Base-by-base conservation (phyloP, 2,113 vertebrate species). In the Nothocercus nigrocapillus region DNA sequence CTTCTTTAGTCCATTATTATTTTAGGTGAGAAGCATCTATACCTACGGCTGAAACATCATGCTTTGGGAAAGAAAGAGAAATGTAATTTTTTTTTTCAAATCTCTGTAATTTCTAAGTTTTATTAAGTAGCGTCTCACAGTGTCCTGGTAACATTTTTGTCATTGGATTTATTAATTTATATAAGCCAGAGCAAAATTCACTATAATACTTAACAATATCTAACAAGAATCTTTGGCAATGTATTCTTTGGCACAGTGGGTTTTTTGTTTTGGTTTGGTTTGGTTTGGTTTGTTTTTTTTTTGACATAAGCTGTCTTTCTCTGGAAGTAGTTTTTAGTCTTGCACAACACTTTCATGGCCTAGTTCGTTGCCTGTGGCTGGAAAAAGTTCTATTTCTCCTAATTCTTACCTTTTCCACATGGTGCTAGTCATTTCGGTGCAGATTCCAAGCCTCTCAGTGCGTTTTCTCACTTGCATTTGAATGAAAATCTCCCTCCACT, bases 11-110 rank as follows among this genome's bases (percentile, higher is more conserved):
- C 92, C 54, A 44, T 86, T 96, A 94, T 93, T 95, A 80, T 95
- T 96, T 97, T 95, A 96, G 88, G 83, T 96, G 69, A 95, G 85
- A 94, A 82, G 21, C 49, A 70, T 85, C 62, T 85, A 87, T 94
- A 89, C n/a, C 62, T 92, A 67, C 81, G 91, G 54, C 78, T 68
- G 78, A 77, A 92, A n/a, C 58, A 58, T 36, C 2, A 3, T 40
- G 40, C 84, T 15, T 40, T 38, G 45, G 13, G 25, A 20, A 82
- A 78, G 64, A 74, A 95, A 34, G 32, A 16, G 25, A 88, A 85
- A 78, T 38, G 27, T 36, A 61, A 69, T 9, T 47, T 84, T 42
- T 86, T 89, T 42, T 66, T 76, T 49, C 7, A 20, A 79, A 28
- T 82, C 58, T 82, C 83, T 44, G 73, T 64, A 72, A 79, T 6